These are phyloP conservation scores for Anastrepha ludens DNA, from an alignment of 1,140 invertebrate species.

Conservation along the genomic window DNA sequence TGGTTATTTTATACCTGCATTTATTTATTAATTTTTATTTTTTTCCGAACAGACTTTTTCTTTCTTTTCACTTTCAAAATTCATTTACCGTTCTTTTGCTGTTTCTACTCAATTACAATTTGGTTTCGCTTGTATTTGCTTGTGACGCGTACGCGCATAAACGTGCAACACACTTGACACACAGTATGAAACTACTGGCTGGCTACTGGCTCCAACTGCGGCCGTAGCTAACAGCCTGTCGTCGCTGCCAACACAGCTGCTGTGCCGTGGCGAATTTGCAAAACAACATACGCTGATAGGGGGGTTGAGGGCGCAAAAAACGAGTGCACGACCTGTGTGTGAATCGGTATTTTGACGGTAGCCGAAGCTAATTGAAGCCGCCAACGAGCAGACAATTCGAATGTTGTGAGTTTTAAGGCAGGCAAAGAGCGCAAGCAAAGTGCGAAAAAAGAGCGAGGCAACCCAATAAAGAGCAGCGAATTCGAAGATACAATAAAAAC, in stretches of 20 bases:
- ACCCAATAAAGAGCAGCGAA: neutral
- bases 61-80: neutral
- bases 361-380: neutral
- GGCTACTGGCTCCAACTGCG: slow-evolving; percentile 36
- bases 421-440: neutral
- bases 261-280: neutral
- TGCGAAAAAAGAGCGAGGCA: neutral
- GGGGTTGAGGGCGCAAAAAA: slow-evolving; percentile 1
- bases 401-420: neutral
- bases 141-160: neutral
- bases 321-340: slow-evolving; percentile 13
- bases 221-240: slow-evolving; percentile 8
- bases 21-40: neutral
- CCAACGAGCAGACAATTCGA: neutral
- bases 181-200: slow-evolving; percentile 39
- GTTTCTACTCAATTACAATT: neutral
- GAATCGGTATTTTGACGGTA: neutral
- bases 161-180: slow-evolving; percentile 34
- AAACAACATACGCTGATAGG: neutral
- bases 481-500: slow-evolving; percentile 11
- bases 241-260: slow-evolving; percentile 22
- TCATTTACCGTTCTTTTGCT: neutral
- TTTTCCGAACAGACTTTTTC: too few species aligned
- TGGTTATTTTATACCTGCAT: too few species aligned
- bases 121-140: slow-evolving; percentile 16